Evolutionary conservation across 2,888 invertebrate genomes (phyloP).

Genomic region (Polydrusus cervinus): DNA sequence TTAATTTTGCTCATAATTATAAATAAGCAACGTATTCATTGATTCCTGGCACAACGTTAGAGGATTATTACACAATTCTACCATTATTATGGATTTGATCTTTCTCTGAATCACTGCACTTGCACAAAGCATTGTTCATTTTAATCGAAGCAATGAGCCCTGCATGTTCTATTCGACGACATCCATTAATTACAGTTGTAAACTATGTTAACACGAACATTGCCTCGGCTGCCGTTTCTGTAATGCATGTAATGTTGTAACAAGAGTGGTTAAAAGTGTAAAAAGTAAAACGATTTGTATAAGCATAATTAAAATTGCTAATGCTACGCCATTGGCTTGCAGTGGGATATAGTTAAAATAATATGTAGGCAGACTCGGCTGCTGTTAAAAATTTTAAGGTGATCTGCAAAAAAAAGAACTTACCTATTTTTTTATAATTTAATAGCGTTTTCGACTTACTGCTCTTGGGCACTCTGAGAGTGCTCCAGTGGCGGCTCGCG

Average conservation of each 20-base stretch:
- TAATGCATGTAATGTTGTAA: constrained; percentile 1
- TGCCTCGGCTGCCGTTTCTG: not conserved
- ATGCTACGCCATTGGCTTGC: no score
- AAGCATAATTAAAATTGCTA: no score
- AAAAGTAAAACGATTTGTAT: no score
- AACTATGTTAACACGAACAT: constrained; percentile 8
- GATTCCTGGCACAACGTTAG: not conserved
- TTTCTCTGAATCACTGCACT: not conserved
- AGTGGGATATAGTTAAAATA: no score
- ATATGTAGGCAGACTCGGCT: no score
- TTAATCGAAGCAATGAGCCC: not conserved
- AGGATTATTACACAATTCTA: not conserved
- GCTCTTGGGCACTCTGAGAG: no score
- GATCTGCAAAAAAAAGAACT: no score
- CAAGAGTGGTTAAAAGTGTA: not conserved
- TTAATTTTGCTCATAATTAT: no score
- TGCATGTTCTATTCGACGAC: constrained; percentile 7
- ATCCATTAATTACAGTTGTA: constrained; percentile 14
- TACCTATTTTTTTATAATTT: no score
- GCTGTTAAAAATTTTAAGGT: no score
- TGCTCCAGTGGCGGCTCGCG: no score
- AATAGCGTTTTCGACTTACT: no score
- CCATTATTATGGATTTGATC: not conserved
- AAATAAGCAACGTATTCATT: not conserved
- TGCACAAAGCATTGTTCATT: constrained; percentile 10